Evolutionary conservation across 2,888 invertebrate genomes (phyloP), one percentile per base, ranked within the genome.

Genomic region (Eupithecia vulgata): DNA sequence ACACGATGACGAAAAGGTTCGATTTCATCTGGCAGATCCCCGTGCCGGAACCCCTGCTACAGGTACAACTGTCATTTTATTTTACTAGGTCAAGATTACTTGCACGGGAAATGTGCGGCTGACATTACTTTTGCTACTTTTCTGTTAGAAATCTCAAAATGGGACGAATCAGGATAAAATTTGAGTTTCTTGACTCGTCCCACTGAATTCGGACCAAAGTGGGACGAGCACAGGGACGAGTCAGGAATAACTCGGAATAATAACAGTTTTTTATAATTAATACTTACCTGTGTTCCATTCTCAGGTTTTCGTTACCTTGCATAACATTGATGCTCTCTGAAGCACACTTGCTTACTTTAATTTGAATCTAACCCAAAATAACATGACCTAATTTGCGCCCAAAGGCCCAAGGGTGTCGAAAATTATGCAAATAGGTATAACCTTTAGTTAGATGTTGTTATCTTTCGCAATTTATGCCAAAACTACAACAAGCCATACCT

Each of bases 11-110:
- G 88, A 99, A 99, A 95, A 98, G 97, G 93, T 99, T 98, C 95
- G 99, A 99, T 91, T 99, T 99, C 95, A 97, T 98, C 95, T 99
- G 99, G 99, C 98, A 97, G 91, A 97, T 98, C 86, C 97, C 97
- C 76, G 98, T 99, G 81, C 99, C 99, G 66, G 97, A 98, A 86
- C 95, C 97, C 64, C 95, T 99, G 67, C 81, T 95, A 67, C 91
- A 91, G 93, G 95, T 95, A 81, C 68, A 34, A 61, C 10, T 12
- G 6, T 7, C 34, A 64, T 68, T 52, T 67, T 57, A 25, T 68
- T 37, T 35, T 10, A 34, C 35, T 34, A 5, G 7, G n/a, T n/a
- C n/a, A n/a, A n/a, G n/a, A n/a, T n/a, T n/a, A n/a, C n/a, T n/a
- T n/a, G n/a, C n/a, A n/a, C n/a, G n/a, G n/a, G n/a, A n/a, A n/a